These are phyloP conservation scores for Physeter macrocephalus DNA, from an alignment of 2,113 vertebrate genomes.

Conservation along the genomic window DNA sequence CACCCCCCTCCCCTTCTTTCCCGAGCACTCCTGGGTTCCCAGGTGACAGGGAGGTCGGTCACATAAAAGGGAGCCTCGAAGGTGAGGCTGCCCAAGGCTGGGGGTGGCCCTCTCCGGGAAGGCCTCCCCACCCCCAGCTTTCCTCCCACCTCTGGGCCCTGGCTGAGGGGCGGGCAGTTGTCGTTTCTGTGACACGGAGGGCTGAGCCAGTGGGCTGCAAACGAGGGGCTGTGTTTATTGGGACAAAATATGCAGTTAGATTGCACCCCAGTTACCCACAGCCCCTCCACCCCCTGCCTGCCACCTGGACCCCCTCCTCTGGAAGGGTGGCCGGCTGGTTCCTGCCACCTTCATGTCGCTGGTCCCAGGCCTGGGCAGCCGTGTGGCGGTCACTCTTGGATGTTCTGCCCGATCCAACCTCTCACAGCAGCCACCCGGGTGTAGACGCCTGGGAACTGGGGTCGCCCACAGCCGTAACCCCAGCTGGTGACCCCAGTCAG, in stretches of 20 bases:
- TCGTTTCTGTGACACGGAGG: neutral
- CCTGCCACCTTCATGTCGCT: fast-evolving
- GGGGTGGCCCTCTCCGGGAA: too few relatives aligned
- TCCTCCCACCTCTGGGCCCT: neutral
- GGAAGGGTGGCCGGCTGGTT: neutral
- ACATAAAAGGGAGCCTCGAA: neutral
- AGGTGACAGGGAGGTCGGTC: too few relatives aligned
- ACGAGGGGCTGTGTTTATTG: constrained; percentile 76
- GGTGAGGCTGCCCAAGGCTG: neutral
- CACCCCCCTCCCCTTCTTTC: neutral
- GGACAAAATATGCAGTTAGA: constrained; percentile 38
- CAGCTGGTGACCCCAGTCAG: constrained; percentile 96
- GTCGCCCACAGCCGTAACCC: constrained; percentile 93
- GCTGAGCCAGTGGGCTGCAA: neutral
- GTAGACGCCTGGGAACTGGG: constrained; percentile 92
- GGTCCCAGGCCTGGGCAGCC: constrained; percentile 48
- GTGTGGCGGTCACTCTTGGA: constrained; percentile 78
- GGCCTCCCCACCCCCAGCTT: neutral
- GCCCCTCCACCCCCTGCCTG: fast-evolving
- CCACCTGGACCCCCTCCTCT: neutral
- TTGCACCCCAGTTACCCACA: constrained; percentile 23
- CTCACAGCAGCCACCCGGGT: constrained; percentile 88
- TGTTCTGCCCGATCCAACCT: constrained; percentile 89
- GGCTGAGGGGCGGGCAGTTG: fast-evolving
- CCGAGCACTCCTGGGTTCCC: fast-evolving